Base-by-base conservation (phyloP, 1,140 invertebrate genomes). In the Trachymyrmex septentrionalis region DNA sequence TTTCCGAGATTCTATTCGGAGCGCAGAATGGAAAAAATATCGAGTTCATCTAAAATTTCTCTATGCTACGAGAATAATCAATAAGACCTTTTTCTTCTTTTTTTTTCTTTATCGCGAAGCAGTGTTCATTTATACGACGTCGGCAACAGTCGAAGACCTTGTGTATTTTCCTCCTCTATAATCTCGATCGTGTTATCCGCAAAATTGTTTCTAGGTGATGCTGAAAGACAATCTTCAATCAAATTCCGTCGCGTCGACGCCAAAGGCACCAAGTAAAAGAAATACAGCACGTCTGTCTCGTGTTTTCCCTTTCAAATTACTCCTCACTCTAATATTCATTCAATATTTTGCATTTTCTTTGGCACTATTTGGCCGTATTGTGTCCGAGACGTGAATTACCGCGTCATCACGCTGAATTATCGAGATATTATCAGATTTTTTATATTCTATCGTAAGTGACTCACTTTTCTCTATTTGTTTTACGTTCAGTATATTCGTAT, bases 251-350 rank as follows among this genome's bases (percentile, higher is more conserved):
- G 64, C 30, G 75, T 86, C 88, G 77, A 87, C 86, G 78, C 86
- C 89, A 50, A 91, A 88, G 88, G 88, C 89, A 90, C 89, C 82
- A 78, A 77, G 86, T 91, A 88, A 88, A 90, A 87, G 80, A 88
- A 90, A 87, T 57, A 82, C 44, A 50, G 48, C 12, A 44, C 38
- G 1, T 73, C 87, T 19, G 48, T 57, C 57, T 69, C n/a, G 21
- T 73, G 64, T 57, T 55, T 63, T 75, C 50, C 24, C 53, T 72
- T 66, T 73, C 48, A 38, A 69, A 89, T 88, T 71, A 66, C 55
- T 67, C 50, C 27, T 75, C 53, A n/a, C 21, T 57, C 38, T 44
- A 4, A 59, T 53, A 4, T 66, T 53, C 38, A 55, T 48, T 38
- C 53, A 14, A n/a, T 66, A 69, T 63, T 21, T 34, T 57, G n/a